These are phyloP conservation scores for Gymnorhina tibicen DNA, from an alignment of 2,113 vertebrate genomes.

Conservation along the genomic window DNA sequence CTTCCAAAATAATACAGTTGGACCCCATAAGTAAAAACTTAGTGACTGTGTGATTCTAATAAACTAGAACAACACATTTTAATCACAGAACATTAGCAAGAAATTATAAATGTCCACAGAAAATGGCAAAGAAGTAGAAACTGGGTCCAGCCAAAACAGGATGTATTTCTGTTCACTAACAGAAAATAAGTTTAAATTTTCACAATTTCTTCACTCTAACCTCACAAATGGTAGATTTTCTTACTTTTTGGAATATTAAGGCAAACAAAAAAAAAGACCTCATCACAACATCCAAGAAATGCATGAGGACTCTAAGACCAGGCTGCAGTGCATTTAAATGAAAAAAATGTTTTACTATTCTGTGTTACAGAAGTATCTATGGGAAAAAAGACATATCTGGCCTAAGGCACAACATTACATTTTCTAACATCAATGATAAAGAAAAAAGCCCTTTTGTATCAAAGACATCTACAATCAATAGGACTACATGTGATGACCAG, in stretches of 20 bases:
- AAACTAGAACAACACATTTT: not conserved
- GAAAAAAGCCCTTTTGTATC: constrained; percentile 22
- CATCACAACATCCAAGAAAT: not conserved
- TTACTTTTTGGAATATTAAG: not conserved
- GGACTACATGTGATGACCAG: constrained; percentile 38
- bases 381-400: not conserved
- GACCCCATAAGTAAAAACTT: not conserved
- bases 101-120: not conserved
- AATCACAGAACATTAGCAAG: not conserved
- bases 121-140: not conserved
- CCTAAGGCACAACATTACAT: constrained; percentile 30
- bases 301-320: not conserved
- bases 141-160: not conserved
- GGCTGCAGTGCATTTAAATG: not conserved
- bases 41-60: not conserved
- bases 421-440: constrained; percentile 6
- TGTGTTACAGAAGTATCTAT: not conserved
- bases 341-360: constrained; percentile 51
- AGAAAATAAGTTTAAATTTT: not conserved
- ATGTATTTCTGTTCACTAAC: not conserved
- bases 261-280: not conserved
- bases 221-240: not conserved
- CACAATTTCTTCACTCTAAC: not conserved
- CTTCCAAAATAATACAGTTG: not conserved
- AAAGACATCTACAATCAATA: constrained; percentile 41